Evolutionary conservation across 2,888 invertebrate genomes (phyloP).

Genomic region (Byasa hedistus): DNA sequence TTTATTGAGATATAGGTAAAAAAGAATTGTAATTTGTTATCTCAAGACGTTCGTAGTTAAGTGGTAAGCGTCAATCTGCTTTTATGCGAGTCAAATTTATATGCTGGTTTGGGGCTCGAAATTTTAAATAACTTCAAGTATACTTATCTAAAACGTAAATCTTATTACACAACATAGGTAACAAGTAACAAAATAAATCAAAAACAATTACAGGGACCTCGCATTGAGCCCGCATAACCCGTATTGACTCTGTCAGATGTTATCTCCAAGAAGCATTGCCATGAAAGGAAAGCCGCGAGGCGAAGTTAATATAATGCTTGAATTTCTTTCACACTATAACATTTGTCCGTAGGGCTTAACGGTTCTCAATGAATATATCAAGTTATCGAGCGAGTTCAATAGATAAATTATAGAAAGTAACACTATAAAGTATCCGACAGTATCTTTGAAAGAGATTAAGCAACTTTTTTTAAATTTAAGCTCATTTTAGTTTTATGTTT

Average conservation of each 20-base stretch:
- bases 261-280: slow-evolving; percentile 25
- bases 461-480: background rate
- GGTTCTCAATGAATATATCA: slow-evolving; percentile 1
- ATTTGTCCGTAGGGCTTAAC: slow-evolving; percentile 1
- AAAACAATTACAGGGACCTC: slow-evolving; percentile 19
- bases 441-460: background rate
- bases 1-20: no score
- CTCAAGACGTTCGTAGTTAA: background rate
- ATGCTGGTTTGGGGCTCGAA: background rate
- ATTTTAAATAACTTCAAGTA: background rate
- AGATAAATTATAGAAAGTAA: background rate
- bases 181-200: slow-evolving; percentile 20
- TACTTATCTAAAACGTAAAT: slow-evolving; percentile 13
- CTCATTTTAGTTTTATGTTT: no score
- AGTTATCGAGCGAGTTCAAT: background rate
- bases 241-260: slow-evolving; percentile 26
- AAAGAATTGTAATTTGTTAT: background rate
- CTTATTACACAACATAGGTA: slow-evolving; percentile 15
- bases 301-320: slow-evolving; percentile 14
- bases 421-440: background rate
- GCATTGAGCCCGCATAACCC: slow-evolving; percentile 25
- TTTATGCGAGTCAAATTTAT: background rate
- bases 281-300: slow-evolving; percentile 20
- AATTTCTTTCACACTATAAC: slow-evolving; percentile 6
- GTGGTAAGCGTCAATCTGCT: background rate